phyloP scores from a whole-genome alignment of 2,888 invertebrate genomes.

The Luperina nickerlii region DNA sequence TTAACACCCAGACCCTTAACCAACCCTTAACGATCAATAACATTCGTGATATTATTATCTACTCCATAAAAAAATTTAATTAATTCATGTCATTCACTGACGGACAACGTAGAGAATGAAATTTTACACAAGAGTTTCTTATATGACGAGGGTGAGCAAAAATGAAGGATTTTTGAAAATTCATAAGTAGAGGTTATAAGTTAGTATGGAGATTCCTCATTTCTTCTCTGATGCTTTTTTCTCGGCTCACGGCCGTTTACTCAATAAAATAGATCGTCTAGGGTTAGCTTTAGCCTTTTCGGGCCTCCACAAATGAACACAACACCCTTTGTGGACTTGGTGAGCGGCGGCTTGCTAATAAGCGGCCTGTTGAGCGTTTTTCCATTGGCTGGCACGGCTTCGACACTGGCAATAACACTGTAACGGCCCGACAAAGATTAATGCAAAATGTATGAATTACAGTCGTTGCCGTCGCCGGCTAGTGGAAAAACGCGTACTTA shows the following conservation, averaged over 20 bases:
- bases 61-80: not conserved
- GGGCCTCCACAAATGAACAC: not conserved
- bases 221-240: not conserved
- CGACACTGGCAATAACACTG: not conserved
- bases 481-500: conserved; percentile 37
- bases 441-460: conserved; percentile 43
- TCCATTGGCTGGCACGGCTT: conserved; percentile 28
- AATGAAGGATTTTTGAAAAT: not conserved
- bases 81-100: not conserved
- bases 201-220: not conserved
- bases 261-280: not conserved
- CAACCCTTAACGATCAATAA: not conserved
- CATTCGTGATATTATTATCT: not conserved
- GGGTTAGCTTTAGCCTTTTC: too few species aligned
- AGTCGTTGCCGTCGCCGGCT: conserved; percentile 5
- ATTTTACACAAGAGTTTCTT: not conserved
- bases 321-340: too few species aligned
- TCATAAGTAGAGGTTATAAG: not conserved
- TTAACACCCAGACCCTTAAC: not conserved
- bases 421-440: conserved; percentile 7
- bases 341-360: not conserved
- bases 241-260: not conserved
- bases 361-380: conserved; percentile 21
- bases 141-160: not conserved
- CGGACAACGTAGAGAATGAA: not conserved